These are phyloP conservation scores for Saccostrea echinata DNA, from an alignment of 1,140 invertebrate species.

Conservation along the genomic window DNA sequence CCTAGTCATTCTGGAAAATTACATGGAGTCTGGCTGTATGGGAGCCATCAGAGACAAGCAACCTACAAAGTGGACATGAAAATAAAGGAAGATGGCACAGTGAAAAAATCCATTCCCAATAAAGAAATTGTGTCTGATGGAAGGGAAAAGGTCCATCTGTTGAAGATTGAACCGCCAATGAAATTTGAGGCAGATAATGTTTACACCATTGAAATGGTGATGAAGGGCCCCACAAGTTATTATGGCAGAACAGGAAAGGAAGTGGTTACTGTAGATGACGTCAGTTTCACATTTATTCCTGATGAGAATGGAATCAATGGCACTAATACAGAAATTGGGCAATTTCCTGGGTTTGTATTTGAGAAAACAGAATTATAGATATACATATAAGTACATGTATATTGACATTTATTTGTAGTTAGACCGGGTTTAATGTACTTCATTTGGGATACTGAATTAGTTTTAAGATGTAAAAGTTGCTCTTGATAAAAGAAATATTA, in stretches of 20 bases:
- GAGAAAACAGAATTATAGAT: conserved; percentile 32
- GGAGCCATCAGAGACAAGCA: conserved; percentile 49
- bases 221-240: conserved; percentile 55
- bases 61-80: conserved; percentile 48
- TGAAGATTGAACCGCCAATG: conserved; percentile 42
- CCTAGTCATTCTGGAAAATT: conserved; percentile 41
- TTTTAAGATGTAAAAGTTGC: no score
- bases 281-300: conserved; percentile 45
- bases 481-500: no score
- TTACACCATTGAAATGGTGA: conserved; percentile 47
- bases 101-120: neutral
- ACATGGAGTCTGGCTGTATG: conserved; percentile 48
- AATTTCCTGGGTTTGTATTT: conserved; percentile 54
- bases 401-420: no score
- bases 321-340: conserved; percentile 51
- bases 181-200: conserved; percentile 3
- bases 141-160: conserved; percentile 45
- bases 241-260: conserved; percentile 43
- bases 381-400: no score
- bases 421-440: no score
- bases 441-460: no score
- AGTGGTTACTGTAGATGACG: conserved; percentile 39
- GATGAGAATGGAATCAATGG: conserved; percentile 45
- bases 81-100: conserved; percentile 38
- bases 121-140: conserved; percentile 46